These are phyloP conservation scores for Semibalanus balanoides DNA, from an alignment of 1,140 invertebrate species.

Conservation along the genomic window DNA sequence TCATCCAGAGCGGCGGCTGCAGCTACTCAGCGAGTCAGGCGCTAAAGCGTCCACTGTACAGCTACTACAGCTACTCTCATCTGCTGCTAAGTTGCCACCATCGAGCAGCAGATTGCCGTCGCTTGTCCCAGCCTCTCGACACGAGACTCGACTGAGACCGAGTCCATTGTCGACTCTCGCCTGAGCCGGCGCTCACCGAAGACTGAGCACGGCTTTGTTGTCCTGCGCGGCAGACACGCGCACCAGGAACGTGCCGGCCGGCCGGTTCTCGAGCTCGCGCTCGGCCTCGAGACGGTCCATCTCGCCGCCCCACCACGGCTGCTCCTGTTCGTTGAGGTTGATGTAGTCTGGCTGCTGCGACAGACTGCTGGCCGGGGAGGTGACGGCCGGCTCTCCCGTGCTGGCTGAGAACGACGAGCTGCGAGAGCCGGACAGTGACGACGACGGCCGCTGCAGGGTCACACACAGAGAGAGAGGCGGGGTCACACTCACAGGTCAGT, in stretches of 20 bases:
- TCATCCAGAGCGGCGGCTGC: too few species aligned
- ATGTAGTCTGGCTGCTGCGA: background rate
- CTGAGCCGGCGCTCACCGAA: constrained; percentile 1
- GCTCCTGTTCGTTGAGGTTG: constrained; percentile 19
- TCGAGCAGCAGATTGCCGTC: too few species aligned
- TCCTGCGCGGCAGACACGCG: constrained; percentile 28
- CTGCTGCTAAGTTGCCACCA: too few species aligned
- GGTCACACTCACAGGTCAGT: too few species aligned
- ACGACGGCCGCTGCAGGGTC: background rate
- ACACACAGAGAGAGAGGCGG: too few species aligned
- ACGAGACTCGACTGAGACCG: too few species aligned
- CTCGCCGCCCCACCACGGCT: constrained; percentile 31
- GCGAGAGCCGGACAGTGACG: background rate
- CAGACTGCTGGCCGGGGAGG: background rate
- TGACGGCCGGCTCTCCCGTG: background rate
- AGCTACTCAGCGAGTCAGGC: too few species aligned
- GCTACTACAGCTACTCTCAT: too few species aligned
- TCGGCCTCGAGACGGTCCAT: constrained; percentile 33
- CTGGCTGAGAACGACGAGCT: background rate
- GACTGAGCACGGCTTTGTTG: constrained; percentile 5
- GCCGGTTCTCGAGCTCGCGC: constrained; percentile 27
- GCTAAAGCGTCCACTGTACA: too few species aligned
- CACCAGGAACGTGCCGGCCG: constrained; percentile 36
- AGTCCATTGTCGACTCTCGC: too few species aligned
- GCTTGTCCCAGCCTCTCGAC: too few species aligned